Evolutionary conservation across 2,113 vertebrate species (phyloP), one percentile per base, ranked within the genome.

Genomic region (Rhea pennata): DNA sequence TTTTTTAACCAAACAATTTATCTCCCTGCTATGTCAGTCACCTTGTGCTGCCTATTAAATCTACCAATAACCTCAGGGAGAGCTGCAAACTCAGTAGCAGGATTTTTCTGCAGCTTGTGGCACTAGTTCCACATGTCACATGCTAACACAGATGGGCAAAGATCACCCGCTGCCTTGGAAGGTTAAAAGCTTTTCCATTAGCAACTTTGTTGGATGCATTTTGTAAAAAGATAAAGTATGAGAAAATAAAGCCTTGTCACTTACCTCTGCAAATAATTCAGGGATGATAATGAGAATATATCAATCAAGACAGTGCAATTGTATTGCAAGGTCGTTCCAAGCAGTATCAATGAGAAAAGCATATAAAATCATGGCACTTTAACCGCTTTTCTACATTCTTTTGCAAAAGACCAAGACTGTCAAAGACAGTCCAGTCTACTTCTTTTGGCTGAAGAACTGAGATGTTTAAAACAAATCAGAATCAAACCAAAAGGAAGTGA

Each of bases 131-230:
- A 27, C 16, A 2, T 91, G 79, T 82, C 96, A 69, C 78, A 15
- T 7, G 6, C 85, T 84, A 92, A 73, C 62, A 75, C 70, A 1
- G 71, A 85, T 3, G 44, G 90, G 48, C 96, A 90, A 73, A 75
- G 95, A 93, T 93, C 93, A 64, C 82, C 90, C 80, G 70, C 80
- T 3, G 53, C 92, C 88, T 93, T 51, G 12, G 81, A 22, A 22
- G 97, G 97, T 97, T 98, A 98, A 98, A 98, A 98, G 98, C 97
- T 95, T 98, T 97, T 97, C 95, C 89, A 94, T 98, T 96, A 93
- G 89, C 95, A 92, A 79, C 80, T 88, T 74, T 11, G 2, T 16
- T 83, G 93, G 93, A 91, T 80, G 91, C 91, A 14, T 84, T 48
- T 22, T 91, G 93, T 74, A 61, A 95, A 73, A 81, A 94, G 93